phyloP scores from a whole-genome alignment of 1,140 invertebrate species.

The Halictus rubicundus region DNA sequence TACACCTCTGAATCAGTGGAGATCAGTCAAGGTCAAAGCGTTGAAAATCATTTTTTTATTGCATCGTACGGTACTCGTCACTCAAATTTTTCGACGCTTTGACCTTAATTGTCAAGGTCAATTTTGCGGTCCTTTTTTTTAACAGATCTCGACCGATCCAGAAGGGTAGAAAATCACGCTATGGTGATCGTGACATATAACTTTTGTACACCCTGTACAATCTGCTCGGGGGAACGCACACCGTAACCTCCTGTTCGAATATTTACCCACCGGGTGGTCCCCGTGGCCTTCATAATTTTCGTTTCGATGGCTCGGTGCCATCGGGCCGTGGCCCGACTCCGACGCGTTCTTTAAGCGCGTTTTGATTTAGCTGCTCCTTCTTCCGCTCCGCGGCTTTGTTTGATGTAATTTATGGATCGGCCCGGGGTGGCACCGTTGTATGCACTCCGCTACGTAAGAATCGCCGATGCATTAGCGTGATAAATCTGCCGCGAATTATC shows the following conservation, averaged over 20 bases:
- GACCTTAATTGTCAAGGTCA: too few relatives aligned
- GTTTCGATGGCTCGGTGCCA: slow-evolving; percentile 29
- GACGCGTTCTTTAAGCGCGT: slow-evolving; percentile 15
- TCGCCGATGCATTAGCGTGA: slow-evolving; percentile 27
- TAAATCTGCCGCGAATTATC: slow-evolving; percentile 19
- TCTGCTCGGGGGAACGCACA: not conserved
- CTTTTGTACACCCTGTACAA: too few relatives aligned
- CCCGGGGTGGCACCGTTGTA: not conserved
- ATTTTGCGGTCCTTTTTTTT: too few relatives aligned
- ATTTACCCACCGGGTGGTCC: slow-evolving; percentile 1
- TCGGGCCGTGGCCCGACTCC: not conserved
- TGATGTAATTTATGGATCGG: slow-evolving; percentile 26
- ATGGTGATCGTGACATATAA: too few relatives aligned
- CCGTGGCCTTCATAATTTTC: slow-evolving; percentile 11
- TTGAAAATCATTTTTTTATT: too few relatives aligned
- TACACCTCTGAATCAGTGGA: too few relatives aligned
- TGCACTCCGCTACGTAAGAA: not conserved
- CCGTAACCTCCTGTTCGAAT: not conserved
- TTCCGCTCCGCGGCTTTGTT: slow-evolving; percentile 33
- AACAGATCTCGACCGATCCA: too few relatives aligned
- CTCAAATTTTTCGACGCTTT: too few relatives aligned
- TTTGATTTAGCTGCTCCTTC: slow-evolving; percentile 34
- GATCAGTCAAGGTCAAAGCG: too few relatives aligned
- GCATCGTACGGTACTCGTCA: too few relatives aligned
- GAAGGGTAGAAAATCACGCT: too few relatives aligned